Percentiles rank a stretch among this genome's conserved stretches.
Evolutionary conservation across 1,140 invertebrate genomes (phyloP).

Genomic region (Portunus trituberculatus): DNA sequence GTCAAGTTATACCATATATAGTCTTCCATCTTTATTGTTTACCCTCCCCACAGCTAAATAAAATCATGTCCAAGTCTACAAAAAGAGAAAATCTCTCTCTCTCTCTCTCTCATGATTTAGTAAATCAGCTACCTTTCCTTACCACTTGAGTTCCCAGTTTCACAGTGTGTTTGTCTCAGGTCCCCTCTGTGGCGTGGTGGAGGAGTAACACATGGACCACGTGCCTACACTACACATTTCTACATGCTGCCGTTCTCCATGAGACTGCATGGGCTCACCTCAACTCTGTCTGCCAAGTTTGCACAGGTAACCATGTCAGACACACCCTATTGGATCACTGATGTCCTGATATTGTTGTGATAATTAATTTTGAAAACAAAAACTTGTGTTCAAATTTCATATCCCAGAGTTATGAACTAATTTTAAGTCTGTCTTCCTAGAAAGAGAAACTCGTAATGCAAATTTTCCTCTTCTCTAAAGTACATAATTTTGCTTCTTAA

Average conservation of each 20-base stretch:
- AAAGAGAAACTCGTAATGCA: no score
- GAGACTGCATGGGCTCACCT: slow-evolving; percentile 89
- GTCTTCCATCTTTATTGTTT: no score
- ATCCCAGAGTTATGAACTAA: no score
- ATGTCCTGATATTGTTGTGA: no score
- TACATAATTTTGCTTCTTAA: slow-evolving; percentile 58
- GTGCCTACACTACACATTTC: slow-evolving; percentile 93
- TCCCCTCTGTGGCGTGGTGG: slow-evolving; percentile 84
- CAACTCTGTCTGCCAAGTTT: slow-evolving; percentile 93
- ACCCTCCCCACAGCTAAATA: no score
- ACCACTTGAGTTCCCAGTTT: background rate
- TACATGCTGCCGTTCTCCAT: slow-evolving; percentile 93
- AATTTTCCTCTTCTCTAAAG: background rate
- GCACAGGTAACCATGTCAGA: slow-evolving; percentile 84
- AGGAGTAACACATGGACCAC: slow-evolving; percentile 92
- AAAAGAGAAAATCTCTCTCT: no score
- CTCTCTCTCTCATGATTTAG: background rate
- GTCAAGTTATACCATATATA: no score
- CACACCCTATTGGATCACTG: no score
- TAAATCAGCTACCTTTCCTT: background rate
- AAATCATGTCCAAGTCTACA: no score
- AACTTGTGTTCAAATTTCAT: no score
- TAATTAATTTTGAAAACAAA: no score
- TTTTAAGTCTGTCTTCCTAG: no score
- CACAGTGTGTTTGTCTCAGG: slow-evolving; percentile 42